Evolutionary conservation across 2,888 invertebrate genomes (phyloP).

Genomic region (Aplocera efformata): DNA sequence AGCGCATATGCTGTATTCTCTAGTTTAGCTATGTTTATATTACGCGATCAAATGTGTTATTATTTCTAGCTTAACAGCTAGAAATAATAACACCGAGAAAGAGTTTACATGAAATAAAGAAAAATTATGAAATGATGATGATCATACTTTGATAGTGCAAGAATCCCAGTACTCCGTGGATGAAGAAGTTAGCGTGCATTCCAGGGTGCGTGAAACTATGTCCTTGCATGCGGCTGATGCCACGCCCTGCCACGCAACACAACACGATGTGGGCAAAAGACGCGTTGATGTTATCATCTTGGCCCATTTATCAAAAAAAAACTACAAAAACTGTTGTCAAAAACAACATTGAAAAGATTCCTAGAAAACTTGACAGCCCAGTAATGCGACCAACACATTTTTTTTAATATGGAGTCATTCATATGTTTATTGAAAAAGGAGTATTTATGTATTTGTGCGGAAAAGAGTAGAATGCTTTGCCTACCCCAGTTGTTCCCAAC

Average conservation of each 20-base stretch:
- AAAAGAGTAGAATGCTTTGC: too few species aligned
- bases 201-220: conserved; percentile 57
- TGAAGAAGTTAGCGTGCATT: conserved; percentile 63
- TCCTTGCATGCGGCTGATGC: conserved; percentile 38
- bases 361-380: conserved; percentile 3
- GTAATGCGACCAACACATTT: not conserved
- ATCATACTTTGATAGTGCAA: conserved; percentile 60
- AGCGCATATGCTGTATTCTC: too few species aligned
- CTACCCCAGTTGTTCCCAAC: too few species aligned
- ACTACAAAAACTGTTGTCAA: conserved; percentile 21
- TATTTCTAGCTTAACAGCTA: too few species aligned
- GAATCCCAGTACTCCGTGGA: conserved; percentile 63
- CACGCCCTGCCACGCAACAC: conserved; percentile 53
- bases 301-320: conserved; percentile 44
- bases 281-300: conserved; percentile 48
- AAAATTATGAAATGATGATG: too few species aligned
- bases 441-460: too few species aligned
- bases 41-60: too few species aligned
- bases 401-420: too few species aligned
- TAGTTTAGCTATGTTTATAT: too few species aligned
- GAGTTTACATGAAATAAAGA: too few species aligned
- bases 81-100: too few species aligned
- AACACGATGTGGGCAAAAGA: conserved; percentile 59
- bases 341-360: conserved; percentile 20
- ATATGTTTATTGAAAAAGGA: too few species aligned